Base-by-base conservation (phyloP, 1,140 invertebrate species). In the Eriocheir sinensis region DNA sequence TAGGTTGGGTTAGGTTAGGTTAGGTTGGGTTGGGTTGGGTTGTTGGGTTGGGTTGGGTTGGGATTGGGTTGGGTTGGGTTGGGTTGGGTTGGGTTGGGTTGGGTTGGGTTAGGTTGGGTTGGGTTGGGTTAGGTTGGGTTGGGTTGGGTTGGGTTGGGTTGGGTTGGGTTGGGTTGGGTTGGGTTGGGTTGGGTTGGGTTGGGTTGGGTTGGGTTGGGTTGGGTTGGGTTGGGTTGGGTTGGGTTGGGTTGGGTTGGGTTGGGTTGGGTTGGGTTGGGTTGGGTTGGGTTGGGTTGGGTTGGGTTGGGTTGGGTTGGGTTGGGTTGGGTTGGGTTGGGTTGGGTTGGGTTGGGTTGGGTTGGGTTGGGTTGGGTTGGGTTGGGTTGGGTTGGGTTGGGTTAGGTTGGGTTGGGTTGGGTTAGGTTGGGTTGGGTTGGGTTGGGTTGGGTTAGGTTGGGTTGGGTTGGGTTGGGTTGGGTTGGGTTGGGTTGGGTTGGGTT, bases 1-100 rank as follows among this genome's bases (percentile, higher is more conserved):
- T 89, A 27, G 40, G 88, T 89, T 89, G 32, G 88, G 88, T 89
- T 89, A 27, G 88, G 88, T 89, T 89, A 27, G 88, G 40, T 44
- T 89, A 27, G 86, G 86, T 89, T 89, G 30, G 86, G 86, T 89
- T 89, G 44, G 86, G 86, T 89, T 89, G 53, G 44, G 89, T 90
- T 90, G 32, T n/a, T n/a, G n/a, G n/a, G n/a, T n/a, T n/a, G n/a
- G n/a, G n/a, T n/a, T n/a, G n/a, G 89, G 89, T 60, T 90, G 30
- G 89, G 89, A 48, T 90, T 12, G 41, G 89, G 44, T 90, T 9
- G 89, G 89, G 44, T 90, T 8, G 89, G 89, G 44, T 90, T 9
- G 89, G 44, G 44, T 90, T 9, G 89, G 41, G 1, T 90, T 2
- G 44, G 89, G 44, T 90, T n/a, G 44, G 89, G 8, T 90, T 2